Evolutionary conservation across 1,140 invertebrate species (phyloP).

Genomic region (Drosophila simulans): DNA sequence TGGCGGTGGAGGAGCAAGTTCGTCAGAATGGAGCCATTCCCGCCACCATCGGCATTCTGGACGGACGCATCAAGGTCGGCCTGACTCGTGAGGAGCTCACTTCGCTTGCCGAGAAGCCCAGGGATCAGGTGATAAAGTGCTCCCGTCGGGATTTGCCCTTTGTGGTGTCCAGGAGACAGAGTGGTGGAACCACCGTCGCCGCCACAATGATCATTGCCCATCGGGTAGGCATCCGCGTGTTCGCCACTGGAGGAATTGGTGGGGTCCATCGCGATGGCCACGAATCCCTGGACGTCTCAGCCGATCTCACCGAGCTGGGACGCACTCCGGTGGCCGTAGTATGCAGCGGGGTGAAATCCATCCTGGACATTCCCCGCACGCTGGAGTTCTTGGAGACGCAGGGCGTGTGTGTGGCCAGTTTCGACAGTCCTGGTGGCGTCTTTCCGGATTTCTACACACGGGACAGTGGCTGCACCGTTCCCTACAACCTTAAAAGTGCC

Average conservation of each 20-base stretch:
- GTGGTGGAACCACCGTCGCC: slow-evolving; percentile 98
- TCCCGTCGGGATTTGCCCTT: slow-evolving; percentile 95
- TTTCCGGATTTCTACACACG: slow-evolving; percentile 97
- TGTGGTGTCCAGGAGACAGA: slow-evolving; percentile 88
- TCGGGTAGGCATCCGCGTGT: slow-evolving; percentile 93
- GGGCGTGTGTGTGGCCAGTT: slow-evolving; percentile 95
- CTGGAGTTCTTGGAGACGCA: slow-evolving; percentile 98
- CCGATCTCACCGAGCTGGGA: slow-evolving; percentile 96
- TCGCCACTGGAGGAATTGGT: slow-evolving; percentile 96
- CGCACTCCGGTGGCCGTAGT: slow-evolving; percentile 94
- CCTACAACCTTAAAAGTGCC: slow-evolving; percentile 88
- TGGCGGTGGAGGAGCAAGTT: slow-evolving; percentile 92
- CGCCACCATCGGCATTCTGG: slow-evolving; percentile 95
- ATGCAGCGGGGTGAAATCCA: slow-evolving; percentile 98
- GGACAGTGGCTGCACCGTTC: slow-evolving; percentile 89
- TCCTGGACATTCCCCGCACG: slow-evolving; percentile 97
- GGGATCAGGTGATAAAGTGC: slow-evolving; percentile 87
- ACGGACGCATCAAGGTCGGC: slow-evolving; percentile 94
- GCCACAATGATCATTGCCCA: slow-evolving; percentile 95
- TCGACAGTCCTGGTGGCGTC: slow-evolving; percentile 82
- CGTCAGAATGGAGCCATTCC: slow-evolving; percentile 93
- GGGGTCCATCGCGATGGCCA: slow-evolving; percentile 97
- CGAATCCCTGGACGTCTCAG: slow-evolving; percentile 95
- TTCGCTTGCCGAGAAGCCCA: slow-evolving; percentile 86
- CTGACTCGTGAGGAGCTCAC: slow-evolving; percentile 88